Evolutionary conservation across 2,113 vertebrate genomes (phyloP).

Genomic region (Salvelinus alpinus): DNA sequence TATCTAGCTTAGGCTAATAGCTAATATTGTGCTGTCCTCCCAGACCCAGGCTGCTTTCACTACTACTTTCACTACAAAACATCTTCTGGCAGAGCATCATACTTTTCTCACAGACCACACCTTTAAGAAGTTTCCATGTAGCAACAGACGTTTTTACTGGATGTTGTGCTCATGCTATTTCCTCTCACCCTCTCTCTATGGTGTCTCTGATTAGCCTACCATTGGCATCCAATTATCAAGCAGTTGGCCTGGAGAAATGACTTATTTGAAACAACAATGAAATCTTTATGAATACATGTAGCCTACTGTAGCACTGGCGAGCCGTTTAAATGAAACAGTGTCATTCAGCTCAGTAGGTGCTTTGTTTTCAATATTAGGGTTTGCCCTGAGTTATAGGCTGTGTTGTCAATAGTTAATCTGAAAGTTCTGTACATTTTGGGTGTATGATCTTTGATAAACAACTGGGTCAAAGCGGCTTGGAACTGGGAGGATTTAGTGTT

Average conservation of each 20-base stretch:
- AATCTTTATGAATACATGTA: neutral
- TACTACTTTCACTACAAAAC: too few relatives aligned
- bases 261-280: neutral
- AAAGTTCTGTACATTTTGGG: too few relatives aligned
- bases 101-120: conserved; percentile 12
- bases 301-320: neutral
- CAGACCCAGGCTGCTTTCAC: neutral
- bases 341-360: neutral
- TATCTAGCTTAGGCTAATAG: neutral
- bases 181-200: neutral
- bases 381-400: too few relatives aligned
- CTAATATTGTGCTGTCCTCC: neutral
- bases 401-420: too few relatives aligned
- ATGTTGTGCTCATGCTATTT: conserved; percentile 13
- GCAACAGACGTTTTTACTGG: conserved; percentile 5
- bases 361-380: neutral
- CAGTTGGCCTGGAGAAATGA: neutral
- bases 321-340: too few relatives aligned
- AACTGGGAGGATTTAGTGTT: neutral
- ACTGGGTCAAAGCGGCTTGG: conserved; percentile 2
- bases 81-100: conserved; percentile 6
- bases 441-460: neutral
- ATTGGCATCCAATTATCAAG: neutral
- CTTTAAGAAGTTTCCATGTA: conserved; percentile 17
- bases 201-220: conserved; percentile 4